These are phyloP conservation scores for Polymixis lichenea DNA, from an alignment of 2,888 invertebrate genomes.

Conservation along the genomic window DNA sequence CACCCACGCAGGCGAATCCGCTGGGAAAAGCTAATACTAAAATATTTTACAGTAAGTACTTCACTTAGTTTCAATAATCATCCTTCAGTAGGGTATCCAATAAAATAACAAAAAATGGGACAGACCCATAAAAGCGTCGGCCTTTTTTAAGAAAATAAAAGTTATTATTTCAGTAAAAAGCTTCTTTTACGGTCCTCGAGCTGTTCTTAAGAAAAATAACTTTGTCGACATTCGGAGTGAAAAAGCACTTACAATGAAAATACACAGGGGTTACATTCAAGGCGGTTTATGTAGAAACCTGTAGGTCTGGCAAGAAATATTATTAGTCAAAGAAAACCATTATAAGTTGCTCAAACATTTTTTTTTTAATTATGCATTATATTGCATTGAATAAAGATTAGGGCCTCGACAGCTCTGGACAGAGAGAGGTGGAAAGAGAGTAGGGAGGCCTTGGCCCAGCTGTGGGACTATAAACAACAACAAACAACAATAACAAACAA, in stretches of 20 bases:
- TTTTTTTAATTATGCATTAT: not conserved
- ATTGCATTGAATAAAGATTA: too few relatives aligned
- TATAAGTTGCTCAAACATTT: not conserved
- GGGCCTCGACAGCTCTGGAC: too few relatives aligned
- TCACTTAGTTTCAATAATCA: not conserved
- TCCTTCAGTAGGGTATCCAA: not conserved
- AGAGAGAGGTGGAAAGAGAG: too few relatives aligned
- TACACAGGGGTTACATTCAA: not conserved
- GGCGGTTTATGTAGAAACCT: not conserved
- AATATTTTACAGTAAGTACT: not conserved
- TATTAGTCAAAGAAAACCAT: not conserved
- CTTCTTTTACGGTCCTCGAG: constrained; percentile 8
- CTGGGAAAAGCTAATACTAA: too few relatives aligned
- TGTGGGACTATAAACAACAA: too few relatives aligned
- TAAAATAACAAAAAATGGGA: constrained; percentile 20
- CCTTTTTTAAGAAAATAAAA: constrained; percentile 19
- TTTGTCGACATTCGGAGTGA: too few relatives aligned
- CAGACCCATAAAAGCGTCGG: constrained; percentile 7
- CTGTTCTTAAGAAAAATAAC: constrained; percentile 12
- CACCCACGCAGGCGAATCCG: too few relatives aligned
- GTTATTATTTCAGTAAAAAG: constrained; percentile 31
- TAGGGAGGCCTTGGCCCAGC: too few relatives aligned
- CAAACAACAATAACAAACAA: too few relatives aligned
- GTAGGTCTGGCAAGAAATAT: not conserved
- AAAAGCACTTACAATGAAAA: not conserved